Evolutionary conservation across 2,113 vertebrate genomes (phyloP).

Genomic region (Sinocyclocheilus grahami): DNA sequence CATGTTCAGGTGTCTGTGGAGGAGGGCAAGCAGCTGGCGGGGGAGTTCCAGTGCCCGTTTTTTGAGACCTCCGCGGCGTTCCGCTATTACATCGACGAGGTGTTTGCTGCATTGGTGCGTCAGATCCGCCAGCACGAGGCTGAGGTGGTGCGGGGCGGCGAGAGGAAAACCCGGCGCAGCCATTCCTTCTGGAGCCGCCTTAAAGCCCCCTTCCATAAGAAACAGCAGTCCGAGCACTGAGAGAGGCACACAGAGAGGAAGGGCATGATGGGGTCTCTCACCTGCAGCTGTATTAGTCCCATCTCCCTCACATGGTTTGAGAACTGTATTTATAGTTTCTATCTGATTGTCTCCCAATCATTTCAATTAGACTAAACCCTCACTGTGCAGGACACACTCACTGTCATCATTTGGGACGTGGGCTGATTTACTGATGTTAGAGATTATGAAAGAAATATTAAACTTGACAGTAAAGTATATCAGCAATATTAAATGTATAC

Average conservation of each 20-base stretch:
- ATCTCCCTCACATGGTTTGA: neutral
- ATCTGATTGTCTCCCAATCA: slow-evolving; percentile 38
- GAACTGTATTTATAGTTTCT: slow-evolving; percentile 27
- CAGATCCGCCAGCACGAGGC: slow-evolving; percentile 85
- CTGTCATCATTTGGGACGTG: neutral
- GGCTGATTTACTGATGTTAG: slow-evolving; percentile 41
- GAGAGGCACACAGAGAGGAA: neutral
- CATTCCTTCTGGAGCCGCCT: slow-evolving; percentile 83
- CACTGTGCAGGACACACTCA: neutral
- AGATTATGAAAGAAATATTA: slow-evolving; percentile 40
- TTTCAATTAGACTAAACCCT: slow-evolving; percentile 23
- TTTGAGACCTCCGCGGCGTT: slow-evolving; percentile 86
- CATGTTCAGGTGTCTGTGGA: slow-evolving; percentile 81
- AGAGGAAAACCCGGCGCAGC: slow-evolving; percentile 76
- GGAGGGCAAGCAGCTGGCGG: slow-evolving; percentile 79
- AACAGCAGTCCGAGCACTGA: slow-evolving; percentile 76
- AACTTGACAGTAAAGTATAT: slow-evolving; percentile 35
- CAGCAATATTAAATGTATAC: too few species aligned
- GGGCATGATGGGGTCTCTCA: neutral
- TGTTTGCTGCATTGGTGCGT: slow-evolving; percentile 84
- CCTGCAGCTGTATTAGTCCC: slow-evolving; percentile 17
- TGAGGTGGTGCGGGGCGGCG: slow-evolving; percentile 75
- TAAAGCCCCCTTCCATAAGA: slow-evolving; percentile 81
- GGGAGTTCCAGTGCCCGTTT: slow-evolving; percentile 87
- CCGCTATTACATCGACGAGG: slow-evolving; percentile 86